These are phyloP conservation scores for Rhinichthys klamathensis DNA, from an alignment of 2,113 vertebrate species.

Conservation along the genomic window DNA sequence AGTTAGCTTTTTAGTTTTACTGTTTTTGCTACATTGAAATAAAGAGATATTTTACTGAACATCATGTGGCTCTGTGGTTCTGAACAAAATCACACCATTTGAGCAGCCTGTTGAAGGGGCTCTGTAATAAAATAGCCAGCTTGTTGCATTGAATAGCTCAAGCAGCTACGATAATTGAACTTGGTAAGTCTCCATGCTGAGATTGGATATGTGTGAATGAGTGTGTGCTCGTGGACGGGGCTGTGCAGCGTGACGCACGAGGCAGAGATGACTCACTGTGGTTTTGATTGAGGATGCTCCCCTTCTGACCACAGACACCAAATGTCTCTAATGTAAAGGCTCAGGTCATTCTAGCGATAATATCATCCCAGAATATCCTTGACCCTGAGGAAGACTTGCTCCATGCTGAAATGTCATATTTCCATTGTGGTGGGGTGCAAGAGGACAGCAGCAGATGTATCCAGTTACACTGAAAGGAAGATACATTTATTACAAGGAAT, in stretches of 20 bases:
- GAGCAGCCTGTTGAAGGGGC: neutral
- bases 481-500: neutral
- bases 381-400: slow-evolving; percentile 34
- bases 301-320: slow-evolving; percentile 9
- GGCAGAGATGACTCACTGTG: slow-evolving; percentile 55
- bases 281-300: slow-evolving; percentile 48
- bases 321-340: slow-evolving; percentile 31
- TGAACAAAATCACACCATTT: neutral
- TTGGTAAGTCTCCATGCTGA: slow-evolving; percentile 12
- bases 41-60: neutral
- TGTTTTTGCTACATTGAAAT: neutral
- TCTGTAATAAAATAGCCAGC: neutral
- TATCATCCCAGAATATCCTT: slow-evolving; percentile 32
- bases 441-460: neutral
- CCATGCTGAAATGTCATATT: slow-evolving; percentile 38
- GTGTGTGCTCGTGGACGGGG: neutral
- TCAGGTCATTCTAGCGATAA: slow-evolving; percentile 23
- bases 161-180: slow-evolving; percentile 22
- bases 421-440: neutral
- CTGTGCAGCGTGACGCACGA: slow-evolving; percentile 50
- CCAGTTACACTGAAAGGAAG: neutral
- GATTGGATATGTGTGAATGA: slow-evolving; percentile 8
- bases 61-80: neutral
- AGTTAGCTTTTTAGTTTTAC: neutral
- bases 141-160: slow-evolving; percentile 16